These are phyloP conservation scores for Morone saxatilis DNA, from an alignment of 2,113 vertebrate genomes.

Conservation along the genomic window DNA sequence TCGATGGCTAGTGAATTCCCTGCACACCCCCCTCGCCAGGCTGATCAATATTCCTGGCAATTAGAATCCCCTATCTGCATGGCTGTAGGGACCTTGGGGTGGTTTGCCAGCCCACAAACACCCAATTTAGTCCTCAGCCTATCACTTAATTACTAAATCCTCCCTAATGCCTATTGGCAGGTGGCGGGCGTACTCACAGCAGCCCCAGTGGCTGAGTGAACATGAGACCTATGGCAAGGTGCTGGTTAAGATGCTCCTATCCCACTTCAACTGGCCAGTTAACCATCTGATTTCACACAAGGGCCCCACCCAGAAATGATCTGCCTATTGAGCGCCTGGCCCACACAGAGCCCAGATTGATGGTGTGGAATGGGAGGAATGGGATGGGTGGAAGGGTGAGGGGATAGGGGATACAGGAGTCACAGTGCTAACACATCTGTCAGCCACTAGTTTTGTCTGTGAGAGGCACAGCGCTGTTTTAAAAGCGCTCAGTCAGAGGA, in stretches of 20 bases:
- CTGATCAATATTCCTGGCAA: conserved; percentile 89
- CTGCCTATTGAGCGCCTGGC: conserved; percentile 66
- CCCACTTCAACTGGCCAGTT: conserved; percentile 75
- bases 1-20: conserved; percentile 86
- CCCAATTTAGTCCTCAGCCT: conserved; percentile 89
- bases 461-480: not conserved
- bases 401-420: not conserved
- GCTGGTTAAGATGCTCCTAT: conserved; percentile 79
- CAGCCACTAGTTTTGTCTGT: not conserved
- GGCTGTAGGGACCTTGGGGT: conserved; percentile 84
- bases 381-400: not conserved
- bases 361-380: not conserved
- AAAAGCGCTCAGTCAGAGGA: not conserved
- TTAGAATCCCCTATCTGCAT: conserved; percentile 91
- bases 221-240: conserved; percentile 85
- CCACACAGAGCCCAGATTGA: conserved; percentile 35
- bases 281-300: conserved; percentile 83
- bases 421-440: conserved; percentile 34
- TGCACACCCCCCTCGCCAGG: conserved; percentile 72
- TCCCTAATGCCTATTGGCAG: conserved; percentile 89
- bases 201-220: conserved; percentile 79
- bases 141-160: conserved; percentile 91
- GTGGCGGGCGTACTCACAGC: conserved; percentile 73
- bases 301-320: conserved; percentile 75
- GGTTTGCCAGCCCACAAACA: conserved; percentile 85